Percentiles rank a stretch among this genome's conserved stretches.
Conservation (phyloP, 2,113 vertebrate genomes). For the Dendropsophus ebraccatus region DNA sequence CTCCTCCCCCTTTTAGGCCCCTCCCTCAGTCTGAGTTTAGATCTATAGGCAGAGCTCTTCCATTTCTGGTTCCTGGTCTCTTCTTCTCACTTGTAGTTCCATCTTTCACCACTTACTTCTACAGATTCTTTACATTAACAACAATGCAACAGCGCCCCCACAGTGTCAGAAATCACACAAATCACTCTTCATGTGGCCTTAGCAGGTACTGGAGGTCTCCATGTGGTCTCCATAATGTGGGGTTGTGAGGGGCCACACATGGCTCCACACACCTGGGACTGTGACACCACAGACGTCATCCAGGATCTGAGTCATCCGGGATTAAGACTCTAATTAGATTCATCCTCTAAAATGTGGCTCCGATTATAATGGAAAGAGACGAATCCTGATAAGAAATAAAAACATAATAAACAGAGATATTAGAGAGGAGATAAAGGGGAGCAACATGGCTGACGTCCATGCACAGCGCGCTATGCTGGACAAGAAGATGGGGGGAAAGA, state of each 20-base stretch:
- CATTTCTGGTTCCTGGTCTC: no score
- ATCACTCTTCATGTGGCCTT: not conserved
- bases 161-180: not conserved
- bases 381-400: slow-evolving; percentile 7
- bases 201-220: not conserved
- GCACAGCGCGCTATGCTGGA: no score
- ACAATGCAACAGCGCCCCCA: not conserved
- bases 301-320: slow-evolving; percentile 67
- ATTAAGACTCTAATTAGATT: slow-evolving; percentile 12
- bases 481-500: no score
- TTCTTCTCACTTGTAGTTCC: not conserved
- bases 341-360: not conserved
- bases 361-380: not conserved
- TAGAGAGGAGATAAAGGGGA: not conserved
- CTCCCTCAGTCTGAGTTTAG: no score
- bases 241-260: not conserved
- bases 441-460: not conserved
- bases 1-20: no score
- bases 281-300: slow-evolving; percentile 67
- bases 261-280: slow-evolving; percentile 61
- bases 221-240: not conserved
- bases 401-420: not conserved
- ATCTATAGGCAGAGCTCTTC: no score
- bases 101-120: not conserved
- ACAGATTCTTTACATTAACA: not conserved